Percentiles rank a stretch among this genome's conserved stretches.
Conservation (phyloP, 2,888 invertebrate genomes). For the Epiblema foenella region DNA sequence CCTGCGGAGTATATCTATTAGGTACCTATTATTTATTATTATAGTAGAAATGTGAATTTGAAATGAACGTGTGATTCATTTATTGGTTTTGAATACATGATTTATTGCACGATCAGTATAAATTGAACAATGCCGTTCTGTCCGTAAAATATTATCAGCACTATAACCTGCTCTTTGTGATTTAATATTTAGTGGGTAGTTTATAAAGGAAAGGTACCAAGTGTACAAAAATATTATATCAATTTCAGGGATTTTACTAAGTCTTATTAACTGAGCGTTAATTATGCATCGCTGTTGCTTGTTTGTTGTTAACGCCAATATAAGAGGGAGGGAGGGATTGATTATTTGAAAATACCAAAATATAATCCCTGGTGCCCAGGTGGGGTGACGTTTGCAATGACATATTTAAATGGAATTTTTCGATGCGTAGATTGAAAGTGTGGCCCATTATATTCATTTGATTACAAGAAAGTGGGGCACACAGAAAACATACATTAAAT, state of each 20-base stretch:
- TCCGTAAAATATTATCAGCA: slow-evolving; percentile 43
- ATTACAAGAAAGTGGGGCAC: neutral
- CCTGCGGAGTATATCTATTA: neutral
- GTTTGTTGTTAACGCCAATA: neutral
- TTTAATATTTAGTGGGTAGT: slow-evolving; percentile 23
- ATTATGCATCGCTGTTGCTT: neutral
- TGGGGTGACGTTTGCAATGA: no score
- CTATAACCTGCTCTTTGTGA: slow-evolving; percentile 34
- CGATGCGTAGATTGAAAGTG: no score
- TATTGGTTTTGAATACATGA: slow-evolving; percentile 45
- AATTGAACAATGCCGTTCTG: slow-evolving; percentile 48
- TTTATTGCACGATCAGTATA: slow-evolving; percentile 48
- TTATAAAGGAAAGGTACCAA: slow-evolving; percentile 13
- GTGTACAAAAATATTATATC: neutral
- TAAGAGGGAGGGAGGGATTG: neutral
- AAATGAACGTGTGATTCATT: slow-evolving; percentile 23
- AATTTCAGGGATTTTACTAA: neutral
- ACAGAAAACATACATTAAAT: neutral
- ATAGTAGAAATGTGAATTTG: slow-evolving; percentile 20
- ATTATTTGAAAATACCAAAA: neutral
- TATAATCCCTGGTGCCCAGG: no score
- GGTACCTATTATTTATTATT: neutral
- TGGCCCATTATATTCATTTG: no score
- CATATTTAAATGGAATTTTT: neutral
- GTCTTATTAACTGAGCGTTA: neutral